These are phyloP conservation scores for Trematomus bernacchii DNA, from an alignment of 2,797 vertebrate species.

Conservation along the genomic window DNA sequence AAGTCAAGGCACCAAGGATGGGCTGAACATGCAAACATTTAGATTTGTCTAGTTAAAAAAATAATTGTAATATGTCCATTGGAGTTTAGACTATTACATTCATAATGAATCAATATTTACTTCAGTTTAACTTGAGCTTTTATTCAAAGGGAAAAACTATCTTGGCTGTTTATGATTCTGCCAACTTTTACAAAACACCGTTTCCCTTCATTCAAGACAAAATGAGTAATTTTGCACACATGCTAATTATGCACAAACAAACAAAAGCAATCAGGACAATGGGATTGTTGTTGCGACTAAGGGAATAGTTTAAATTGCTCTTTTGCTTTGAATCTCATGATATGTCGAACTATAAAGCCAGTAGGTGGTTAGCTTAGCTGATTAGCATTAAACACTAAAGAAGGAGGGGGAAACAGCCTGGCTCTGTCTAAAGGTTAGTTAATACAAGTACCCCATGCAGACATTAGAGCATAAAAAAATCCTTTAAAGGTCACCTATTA, in stretches of 20 bases:
- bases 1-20: too few relatives aligned
- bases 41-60: background rate
- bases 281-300: too few relatives aligned
- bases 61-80: background rate
- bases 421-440: constrained; percentile 6
- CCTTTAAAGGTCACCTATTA: too few relatives aligned
- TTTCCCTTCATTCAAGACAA: constrained; percentile 5
- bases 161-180: background rate
- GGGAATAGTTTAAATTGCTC: background rate
- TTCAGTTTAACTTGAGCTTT: background rate
- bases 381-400: background rate
- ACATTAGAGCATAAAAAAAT: background rate
- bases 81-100: background rate
- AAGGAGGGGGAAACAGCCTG: background rate
- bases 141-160: background rate
- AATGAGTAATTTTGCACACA: background rate
- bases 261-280: background rate
- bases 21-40: background rate
- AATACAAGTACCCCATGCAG: background rate
- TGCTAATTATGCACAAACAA: constrained; percentile 24
- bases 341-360: background rate
- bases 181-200: background rate
- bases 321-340: too few relatives aligned
- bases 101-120: background rate
- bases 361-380: background rate